Conservation (phyloP, 2,113 vertebrate genomes). For the Nesogale talazaci region DNA sequence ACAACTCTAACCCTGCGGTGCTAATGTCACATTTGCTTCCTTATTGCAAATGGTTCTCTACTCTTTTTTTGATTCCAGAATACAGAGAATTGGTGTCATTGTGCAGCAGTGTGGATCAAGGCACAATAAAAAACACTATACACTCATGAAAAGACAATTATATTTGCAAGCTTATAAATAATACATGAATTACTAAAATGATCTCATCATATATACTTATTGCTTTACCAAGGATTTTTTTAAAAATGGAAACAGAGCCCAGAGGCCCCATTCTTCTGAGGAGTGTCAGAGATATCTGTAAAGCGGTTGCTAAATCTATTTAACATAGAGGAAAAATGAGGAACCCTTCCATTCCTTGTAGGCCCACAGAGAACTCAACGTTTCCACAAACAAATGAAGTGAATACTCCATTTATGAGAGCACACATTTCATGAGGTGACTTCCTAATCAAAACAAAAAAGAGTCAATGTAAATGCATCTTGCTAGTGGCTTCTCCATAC, state of each 20-base stretch:
- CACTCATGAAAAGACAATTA: constrained; percentile 53
- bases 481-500: constrained; percentile 79
- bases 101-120: background rate
- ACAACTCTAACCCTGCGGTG: too few species aligned
- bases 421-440: constrained; percentile 76
- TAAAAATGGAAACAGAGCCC: constrained; percentile 34
- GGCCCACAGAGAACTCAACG: constrained; percentile 52
- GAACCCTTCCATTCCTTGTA: background rate
- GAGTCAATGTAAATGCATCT: constrained; percentile 77
- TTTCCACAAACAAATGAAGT: constrained; percentile 76
- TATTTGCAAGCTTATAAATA: constrained; percentile 72
- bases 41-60: constrained; percentile 52
- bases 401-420: constrained; percentile 77
- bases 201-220: constrained; percentile 51
- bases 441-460: constrained; percentile 80
- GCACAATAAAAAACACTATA: constrained; percentile 58
- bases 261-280: constrained; percentile 50
- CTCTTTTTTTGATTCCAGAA: constrained; percentile 41
- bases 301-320: constrained; percentile 42
- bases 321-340: constrained; percentile 44
- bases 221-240: constrained; percentile 47
- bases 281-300: background rate
- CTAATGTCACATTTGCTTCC: background rate
- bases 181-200: constrained; percentile 67
- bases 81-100: background rate